Conservation (phyloP, 2,888 invertebrate species). For the Diogma glabrata region DNA sequence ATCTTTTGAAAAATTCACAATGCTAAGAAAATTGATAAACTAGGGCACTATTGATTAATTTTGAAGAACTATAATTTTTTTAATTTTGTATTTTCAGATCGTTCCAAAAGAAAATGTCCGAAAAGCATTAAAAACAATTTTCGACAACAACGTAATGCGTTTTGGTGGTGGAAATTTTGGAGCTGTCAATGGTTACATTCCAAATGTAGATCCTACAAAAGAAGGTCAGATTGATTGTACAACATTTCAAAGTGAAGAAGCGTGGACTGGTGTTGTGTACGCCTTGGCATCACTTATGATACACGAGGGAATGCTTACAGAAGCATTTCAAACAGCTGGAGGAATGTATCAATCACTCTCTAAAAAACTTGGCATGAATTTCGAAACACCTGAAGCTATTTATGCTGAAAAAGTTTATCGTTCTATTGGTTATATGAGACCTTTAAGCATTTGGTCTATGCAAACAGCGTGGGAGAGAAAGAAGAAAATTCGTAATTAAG, state of each 20-base stretch:
- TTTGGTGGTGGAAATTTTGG: conserved; percentile 74
- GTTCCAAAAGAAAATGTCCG: conserved; percentile 66
- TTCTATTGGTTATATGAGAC: conserved; percentile 90
- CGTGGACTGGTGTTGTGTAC: conserved; percentile 88
- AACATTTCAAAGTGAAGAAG: conserved; percentile 80
- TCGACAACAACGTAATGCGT: conserved; percentile 67
- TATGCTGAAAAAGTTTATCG: conserved; percentile 70
- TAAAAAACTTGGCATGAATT: conserved; percentile 70
- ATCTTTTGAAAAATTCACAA: no score
- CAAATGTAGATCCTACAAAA: conserved; percentile 34
- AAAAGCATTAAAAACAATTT: conserved; percentile 61
- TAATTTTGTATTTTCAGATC: no score
- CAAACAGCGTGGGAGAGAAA: conserved; percentile 53
- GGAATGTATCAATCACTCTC: conserved; percentile 74
- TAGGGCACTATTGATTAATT: no score
- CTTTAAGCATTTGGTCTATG: conserved; percentile 86
- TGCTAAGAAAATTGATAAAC: no score
- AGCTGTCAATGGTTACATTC: conserved; percentile 80
- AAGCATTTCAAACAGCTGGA: conserved; percentile 79
- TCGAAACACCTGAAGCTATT: conserved; percentile 89
- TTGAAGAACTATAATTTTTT: no score
- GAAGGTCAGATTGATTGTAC: conserved; percentile 52
- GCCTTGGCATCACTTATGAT: conserved; percentile 76
- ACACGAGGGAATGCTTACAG: conserved; percentile 71
- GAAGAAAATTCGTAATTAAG: conserved; percentile 33